Evolutionary conservation across 1,140 invertebrate species (phyloP), one percentile per base, ranked within the genome.

Genomic region (Lucilia cuprina): DNA sequence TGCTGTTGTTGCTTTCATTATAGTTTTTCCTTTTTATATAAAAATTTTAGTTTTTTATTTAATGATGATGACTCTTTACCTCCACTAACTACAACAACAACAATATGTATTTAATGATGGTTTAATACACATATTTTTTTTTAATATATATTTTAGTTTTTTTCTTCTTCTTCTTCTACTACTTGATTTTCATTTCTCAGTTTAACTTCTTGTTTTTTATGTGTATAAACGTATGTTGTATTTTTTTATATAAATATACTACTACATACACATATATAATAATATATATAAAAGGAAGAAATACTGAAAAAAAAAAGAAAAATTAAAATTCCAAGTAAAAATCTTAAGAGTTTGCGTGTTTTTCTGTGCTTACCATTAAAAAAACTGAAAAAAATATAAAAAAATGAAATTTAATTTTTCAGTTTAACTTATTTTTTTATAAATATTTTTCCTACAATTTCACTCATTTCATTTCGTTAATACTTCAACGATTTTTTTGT

Each of bases 281-380:
- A 41, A 41, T 41, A 41, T 3, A 41, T 41, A 41, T 41, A 60
- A 60, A 60, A 17, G n/a, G 55, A n/a, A 60, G 14, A n/a, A n/a
- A n/a, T n/a, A n/a, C n/a, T n/a, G n/a, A n/a, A n/a, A n/a, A n/a
- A n/a, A 60, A 17, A 60, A 60, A 60, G n/a, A 60, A 60, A 60
- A 60, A 70, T 70, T 70, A 70, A 21, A 70, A 70, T 21, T 70
- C 65, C 65, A 0, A 70, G 60, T 70, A 70, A 70, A 70, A 70
- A 70, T 70, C 80, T 49, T 82, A 82, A 82, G 82, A 77, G 86
- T 86, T 88, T 88, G 83, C 83, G 85, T 89, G 86, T 86, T 88
- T 88, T 82, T 85, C 85, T 89, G 88, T 89, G 86, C 86, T 84
- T 78, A 86, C 82, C 83, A 70, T 70, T 70, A 70, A 41, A 41